Evolutionary conservation across 2,113 vertebrate genomes (phyloP).

Genomic region (Poeciliopsis turrubarensis): DNA sequence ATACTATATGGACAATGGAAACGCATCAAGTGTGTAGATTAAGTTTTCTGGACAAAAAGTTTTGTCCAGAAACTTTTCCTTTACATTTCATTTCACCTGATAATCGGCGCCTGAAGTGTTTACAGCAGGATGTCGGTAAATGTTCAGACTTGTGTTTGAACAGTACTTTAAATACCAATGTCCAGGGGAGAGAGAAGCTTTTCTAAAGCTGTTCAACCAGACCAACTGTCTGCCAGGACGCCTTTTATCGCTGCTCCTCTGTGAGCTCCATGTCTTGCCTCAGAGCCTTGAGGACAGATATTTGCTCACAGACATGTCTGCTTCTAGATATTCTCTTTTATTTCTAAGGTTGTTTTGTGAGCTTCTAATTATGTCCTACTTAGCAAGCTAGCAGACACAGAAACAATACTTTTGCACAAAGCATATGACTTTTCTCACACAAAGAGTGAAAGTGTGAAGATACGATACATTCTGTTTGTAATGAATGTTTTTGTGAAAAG

Average conservation of each 20-base stretch:
- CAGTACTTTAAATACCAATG: not conserved
- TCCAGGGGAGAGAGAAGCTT: not conserved
- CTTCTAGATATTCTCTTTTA: not conserved
- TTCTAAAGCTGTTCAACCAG: not conserved
- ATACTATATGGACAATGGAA: no score
- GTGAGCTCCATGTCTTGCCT: not conserved
- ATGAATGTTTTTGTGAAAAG: no score
- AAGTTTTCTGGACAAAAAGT: no score
- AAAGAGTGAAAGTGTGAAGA: no score
- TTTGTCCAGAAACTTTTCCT: not conserved
- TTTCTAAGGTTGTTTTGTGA: slow-evolving; percentile 5
- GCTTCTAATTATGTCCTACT: no score
- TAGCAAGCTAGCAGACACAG: no score
- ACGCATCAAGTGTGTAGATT: no score
- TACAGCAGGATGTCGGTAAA: not conserved
- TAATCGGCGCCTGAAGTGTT: not conserved
- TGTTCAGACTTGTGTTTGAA: not conserved
- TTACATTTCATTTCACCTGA: not conserved
- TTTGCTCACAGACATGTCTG: slow-evolving; percentile 1
- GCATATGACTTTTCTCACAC: no score
- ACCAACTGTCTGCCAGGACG: not conserved
- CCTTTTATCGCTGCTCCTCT: not conserved
- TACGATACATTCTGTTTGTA: no score
- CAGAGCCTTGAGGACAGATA: slow-evolving; percentile 2
- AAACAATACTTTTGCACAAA: no score